Conservation (phyloP, 1,140 invertebrate species). For the Magallana ariakensis region DNA sequence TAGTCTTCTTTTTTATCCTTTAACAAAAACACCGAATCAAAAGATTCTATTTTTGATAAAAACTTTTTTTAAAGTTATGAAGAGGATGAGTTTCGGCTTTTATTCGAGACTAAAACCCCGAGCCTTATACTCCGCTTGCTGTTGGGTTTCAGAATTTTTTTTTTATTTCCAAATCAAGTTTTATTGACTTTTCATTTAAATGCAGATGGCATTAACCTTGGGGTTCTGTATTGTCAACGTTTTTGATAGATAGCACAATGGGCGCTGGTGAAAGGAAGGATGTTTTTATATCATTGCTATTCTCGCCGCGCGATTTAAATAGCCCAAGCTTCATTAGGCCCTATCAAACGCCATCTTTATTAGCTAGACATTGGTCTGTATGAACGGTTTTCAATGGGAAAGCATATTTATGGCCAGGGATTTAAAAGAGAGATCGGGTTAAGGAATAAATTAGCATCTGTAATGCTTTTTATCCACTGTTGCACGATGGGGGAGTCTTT, state of each 20-base stretch:
- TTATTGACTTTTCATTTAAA: conserved; percentile 36
- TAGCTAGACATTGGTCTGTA: neutral
- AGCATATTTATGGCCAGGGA: neutral
- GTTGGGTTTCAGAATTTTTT: neutral
- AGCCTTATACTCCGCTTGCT: neutral
- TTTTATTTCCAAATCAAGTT: conserved; percentile 9
- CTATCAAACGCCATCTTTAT: conserved; percentile 19
- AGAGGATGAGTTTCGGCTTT: neutral
- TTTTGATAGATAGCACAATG: conserved; percentile 5
- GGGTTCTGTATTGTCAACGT: neutral
- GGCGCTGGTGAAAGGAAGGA: neutral
- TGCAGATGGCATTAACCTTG: conserved; percentile 1
- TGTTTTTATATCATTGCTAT: conserved; percentile 13
- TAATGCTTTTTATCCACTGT: neutral
- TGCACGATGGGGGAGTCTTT: neutral
- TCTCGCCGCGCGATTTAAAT: conserved; percentile 8
- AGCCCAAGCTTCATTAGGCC: conserved; percentile 1
- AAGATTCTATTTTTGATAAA: neutral
- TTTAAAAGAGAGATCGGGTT: neutral
- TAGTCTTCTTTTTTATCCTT: conserved; percentile 5
- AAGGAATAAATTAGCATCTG: neutral
- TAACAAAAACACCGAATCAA: neutral
- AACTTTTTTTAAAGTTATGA: neutral
- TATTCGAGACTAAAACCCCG: neutral
- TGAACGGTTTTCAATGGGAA: neutral